A percentile compares a stretch with the other conserved stretches of the same genome.
Evolutionary conservation across 1,140 invertebrate genomes (phyloP).

Genomic region (Drosophila teissieri): DNA sequence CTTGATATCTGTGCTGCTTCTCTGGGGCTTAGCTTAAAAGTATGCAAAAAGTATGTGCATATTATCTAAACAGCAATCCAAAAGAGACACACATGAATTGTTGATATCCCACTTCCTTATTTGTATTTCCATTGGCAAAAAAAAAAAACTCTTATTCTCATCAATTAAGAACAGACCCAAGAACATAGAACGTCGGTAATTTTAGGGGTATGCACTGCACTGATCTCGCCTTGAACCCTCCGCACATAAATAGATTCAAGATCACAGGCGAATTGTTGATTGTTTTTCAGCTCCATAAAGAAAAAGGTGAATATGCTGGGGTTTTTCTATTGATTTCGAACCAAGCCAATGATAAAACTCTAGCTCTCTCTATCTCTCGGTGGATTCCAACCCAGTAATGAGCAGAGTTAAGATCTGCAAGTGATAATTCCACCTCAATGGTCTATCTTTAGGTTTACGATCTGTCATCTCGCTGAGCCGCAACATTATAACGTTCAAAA

Average conservation of each 20-base stretch:
- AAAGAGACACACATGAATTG: background rate
- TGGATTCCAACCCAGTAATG: no score
- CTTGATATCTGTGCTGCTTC: background rate
- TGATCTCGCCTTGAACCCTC: conserved; percentile 4
- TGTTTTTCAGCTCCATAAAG: background rate
- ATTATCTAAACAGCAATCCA: background rate
- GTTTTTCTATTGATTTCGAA: background rate
- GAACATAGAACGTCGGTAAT: background rate
- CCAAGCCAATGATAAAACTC: no score
- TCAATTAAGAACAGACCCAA: background rate
- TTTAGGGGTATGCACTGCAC: conserved; percentile 1
- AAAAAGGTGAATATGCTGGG: background rate
- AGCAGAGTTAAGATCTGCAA: no score
- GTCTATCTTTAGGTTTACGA: conserved; percentile 53
- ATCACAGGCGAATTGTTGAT: background rate
- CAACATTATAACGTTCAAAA: conserved; percentile 48
- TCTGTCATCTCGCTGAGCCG: conserved; percentile 12
- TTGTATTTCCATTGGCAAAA: no score
- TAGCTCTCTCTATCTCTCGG: no score
- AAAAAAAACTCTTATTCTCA: background rate
- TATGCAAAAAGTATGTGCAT: background rate
- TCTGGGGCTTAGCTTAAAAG: background rate
- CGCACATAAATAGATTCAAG: conserved; percentile 11
- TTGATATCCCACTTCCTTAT: no score
- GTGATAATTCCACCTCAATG: conserved; percentile 4